A percentile compares a stretch with the other conserved stretches of the same genome.
Evolutionary conservation across 1,140 invertebrate genomes (phyloP).

Genomic region (honey bee (Apis mellifera)): DNA sequence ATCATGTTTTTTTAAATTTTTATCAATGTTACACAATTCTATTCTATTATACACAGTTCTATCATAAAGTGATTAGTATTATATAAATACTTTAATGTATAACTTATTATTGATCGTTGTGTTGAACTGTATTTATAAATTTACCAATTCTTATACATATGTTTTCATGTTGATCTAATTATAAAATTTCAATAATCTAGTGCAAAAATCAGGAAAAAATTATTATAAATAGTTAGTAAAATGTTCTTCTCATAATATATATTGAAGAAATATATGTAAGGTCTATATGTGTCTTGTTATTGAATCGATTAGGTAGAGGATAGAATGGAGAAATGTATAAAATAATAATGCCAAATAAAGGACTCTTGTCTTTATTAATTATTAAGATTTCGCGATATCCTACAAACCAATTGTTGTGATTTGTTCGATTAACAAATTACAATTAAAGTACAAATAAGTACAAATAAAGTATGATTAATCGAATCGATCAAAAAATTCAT

Average conservation of each 20-base stretch:
- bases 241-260: background rate
- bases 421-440: background rate
- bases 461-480: background rate
- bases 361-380: background rate
- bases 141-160: background rate
- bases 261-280: conserved; percentile 5
- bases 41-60: background rate
- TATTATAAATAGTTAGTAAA: background rate
- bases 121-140: background rate
- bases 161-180: conserved; percentile 15
- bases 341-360: conserved; percentile 30
- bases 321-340: conserved; percentile 4
- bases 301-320: background rate
- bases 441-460: conserved; percentile 16
- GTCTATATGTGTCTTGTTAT: background rate
- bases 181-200: too few species aligned
- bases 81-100: background rate
- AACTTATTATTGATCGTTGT: conserved; percentile 21
- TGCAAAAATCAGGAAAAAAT: background rate
- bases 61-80: background rate
- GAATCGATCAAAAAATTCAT: conserved; percentile 40
- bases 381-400: background rate
- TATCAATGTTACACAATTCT: too few species aligned
- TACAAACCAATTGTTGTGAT: background rate
- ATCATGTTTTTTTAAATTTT: background rate